Evolutionary conservation across 2,797 vertebrate species (phyloP), one percentile per base, ranked within the genome.

Genomic region (Chromis chromis): DNA sequence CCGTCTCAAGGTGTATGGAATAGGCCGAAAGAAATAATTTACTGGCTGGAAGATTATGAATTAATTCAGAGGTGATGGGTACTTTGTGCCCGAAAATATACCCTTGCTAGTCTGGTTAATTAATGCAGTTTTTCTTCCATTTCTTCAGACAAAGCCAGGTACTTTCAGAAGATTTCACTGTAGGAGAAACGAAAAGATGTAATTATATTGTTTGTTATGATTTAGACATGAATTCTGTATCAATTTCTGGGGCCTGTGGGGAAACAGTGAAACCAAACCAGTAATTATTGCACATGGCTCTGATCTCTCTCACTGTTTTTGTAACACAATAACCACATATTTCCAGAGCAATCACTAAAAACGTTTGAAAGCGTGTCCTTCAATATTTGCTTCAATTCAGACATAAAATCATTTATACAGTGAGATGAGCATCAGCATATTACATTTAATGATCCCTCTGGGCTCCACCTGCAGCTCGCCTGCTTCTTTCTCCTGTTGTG

Each of bases 41-140:
- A 78, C 66, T 70, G 65, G 54, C 66, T 79, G 31, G 50, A 71
- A 78, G 74, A 81, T 84, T 78, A 75, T 54, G 56, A 49, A 65
- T 84, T 79, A 70, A 86, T 79, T 87, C 61, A 72, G 57, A 67
- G 70, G 48, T 81, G 75, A 58, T 39, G 17, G 48, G 66, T 68
- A 72, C 70, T 81, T 55, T 74, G 53, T 74, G 58, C 8, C 31
- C 44, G 14, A 75, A 62, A 83, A 72, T 53, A 31, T 57, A 71
- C 70, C 59, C 74, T 63, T 71, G 57, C 60, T 72, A 39, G 40
- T 49, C 42, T 60, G 11, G 14, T 71, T 87, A 84, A 89, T 88
- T 68, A 81, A 80, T 66, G 65, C 50, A 54, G 49, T 72, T 80
- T 83, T 74, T 66, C 70, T 77, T 82, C 63, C 7, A 74, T 65